phyloP scores from a whole-genome alignment of 2,888 invertebrate genomes.

The Sinelater perroti region DNA sequence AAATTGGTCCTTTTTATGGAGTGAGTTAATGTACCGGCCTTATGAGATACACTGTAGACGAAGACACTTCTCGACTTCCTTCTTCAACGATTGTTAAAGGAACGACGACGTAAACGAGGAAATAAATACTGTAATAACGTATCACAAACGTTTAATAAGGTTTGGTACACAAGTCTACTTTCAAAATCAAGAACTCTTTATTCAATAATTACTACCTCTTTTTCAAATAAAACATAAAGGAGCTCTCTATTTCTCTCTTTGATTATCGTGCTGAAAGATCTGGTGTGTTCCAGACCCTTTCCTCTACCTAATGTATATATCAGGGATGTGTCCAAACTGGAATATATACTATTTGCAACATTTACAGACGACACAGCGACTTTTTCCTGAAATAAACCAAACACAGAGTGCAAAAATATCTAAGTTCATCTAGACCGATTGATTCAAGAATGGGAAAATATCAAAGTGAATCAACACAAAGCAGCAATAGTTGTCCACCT shows the following conservation, averaged over 20 bases:
- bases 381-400: background rate
- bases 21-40: no score
- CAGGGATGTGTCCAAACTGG: background rate
- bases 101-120: no score
- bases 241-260: no score
- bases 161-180: slow-evolving; percentile 2
- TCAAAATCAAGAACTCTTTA: background rate
- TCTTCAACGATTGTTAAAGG: no score
- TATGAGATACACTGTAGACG: no score
- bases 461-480: background rate
- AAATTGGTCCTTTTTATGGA: no score
- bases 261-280: background rate
- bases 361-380: background rate
- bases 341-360: background rate
- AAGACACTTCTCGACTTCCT: no score
- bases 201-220: background rate
- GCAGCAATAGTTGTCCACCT: background rate
- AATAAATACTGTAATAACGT: slow-evolving; percentile 1
- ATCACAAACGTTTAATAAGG: slow-evolving; percentile 2
- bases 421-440: background rate
- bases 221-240: background rate
- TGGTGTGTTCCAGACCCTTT: background rate
- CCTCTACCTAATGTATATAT: background rate
- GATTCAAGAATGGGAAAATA: background rate
- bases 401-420: background rate